A percentile compares a stretch with the other conserved stretches of the same genome.
Evolutionary conservation across 2,888 invertebrate genomes (phyloP).

Genomic region (Lasioglossum marginatum): DNA sequence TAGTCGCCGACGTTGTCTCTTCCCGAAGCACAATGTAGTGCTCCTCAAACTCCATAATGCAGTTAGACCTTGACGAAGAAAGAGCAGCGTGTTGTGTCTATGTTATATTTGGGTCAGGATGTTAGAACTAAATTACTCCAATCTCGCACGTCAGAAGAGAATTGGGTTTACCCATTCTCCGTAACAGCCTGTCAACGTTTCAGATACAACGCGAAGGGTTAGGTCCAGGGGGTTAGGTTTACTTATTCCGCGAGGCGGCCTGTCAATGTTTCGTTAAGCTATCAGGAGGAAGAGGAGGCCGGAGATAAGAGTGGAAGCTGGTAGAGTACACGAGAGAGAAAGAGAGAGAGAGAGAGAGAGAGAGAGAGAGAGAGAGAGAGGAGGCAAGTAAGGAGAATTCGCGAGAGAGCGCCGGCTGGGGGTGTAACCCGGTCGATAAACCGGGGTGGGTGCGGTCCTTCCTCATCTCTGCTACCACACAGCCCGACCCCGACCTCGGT

Average conservation of each 20-base stretch:
- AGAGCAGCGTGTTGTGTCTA: not conserved
- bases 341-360: not conserved
- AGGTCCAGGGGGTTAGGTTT: not conserved
- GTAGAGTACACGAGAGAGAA: not conserved
- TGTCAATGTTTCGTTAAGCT: constrained; percentile 16
- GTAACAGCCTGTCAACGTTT: constrained; percentile 3
- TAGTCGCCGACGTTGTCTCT: not conserved
- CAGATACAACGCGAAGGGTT: not conserved
- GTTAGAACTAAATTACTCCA: not conserved
- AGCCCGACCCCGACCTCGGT: constrained; percentile 69
- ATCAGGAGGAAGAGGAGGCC: not conserved
- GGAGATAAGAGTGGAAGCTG: constrained; percentile 2
- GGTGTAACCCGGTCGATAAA: constrained; percentile 80
- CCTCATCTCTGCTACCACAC: constrained; percentile 70
- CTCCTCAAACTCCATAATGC: not conserved
- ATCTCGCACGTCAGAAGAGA: not conserved
- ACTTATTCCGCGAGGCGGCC: not conserved
- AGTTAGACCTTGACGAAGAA: not conserved
- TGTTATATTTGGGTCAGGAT: not conserved
- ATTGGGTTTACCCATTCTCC: not conserved
- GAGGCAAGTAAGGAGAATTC: constrained; percentile 73
- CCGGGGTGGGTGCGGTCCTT: constrained; percentile 80
- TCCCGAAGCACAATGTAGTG: not conserved
- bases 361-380: constrained; percentile 1
- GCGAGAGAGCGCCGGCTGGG: constrained; percentile 72